These are phyloP conservation scores for Microctonus brassicae DNA, from an alignment of 2,888 invertebrate species.

Conservation along the genomic window DNA sequence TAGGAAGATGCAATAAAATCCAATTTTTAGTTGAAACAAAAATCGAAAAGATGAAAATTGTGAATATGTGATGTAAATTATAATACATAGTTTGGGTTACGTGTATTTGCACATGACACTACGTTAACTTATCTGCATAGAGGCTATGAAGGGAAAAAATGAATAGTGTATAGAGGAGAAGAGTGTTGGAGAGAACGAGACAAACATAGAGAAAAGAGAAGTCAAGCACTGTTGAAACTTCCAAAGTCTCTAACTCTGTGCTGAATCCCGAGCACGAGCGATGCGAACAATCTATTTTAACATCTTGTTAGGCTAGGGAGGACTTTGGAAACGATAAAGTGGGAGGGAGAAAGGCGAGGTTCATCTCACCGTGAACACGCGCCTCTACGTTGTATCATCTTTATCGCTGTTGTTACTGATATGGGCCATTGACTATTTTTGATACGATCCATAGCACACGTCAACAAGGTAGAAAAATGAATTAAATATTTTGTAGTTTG, in stretches of 20 bases:
- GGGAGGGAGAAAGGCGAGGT: slow-evolving; percentile 38
- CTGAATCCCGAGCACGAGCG: slow-evolving; percentile 42
- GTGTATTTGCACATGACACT: background rate
- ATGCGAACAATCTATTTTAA: slow-evolving; percentile 57
- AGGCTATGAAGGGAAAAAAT: background rate
- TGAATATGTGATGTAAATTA: background rate
- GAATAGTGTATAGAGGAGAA: background rate
- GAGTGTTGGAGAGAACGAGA: background rate
- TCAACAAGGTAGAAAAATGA: background rate
- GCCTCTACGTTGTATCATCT: slow-evolving; percentile 35
- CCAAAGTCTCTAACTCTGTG: background rate
- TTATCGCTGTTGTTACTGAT: slow-evolving; percentile 19
- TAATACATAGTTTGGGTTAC: background rate
- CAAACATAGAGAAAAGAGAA: slow-evolving; percentile 37
- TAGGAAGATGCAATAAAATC: background rate
- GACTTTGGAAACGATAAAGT: slow-evolving; percentile 11
- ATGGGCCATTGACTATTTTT: slow-evolving; percentile 6
- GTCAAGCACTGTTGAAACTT: slow-evolving; percentile 4
- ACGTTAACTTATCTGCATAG: too few relatives aligned
- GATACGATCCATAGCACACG: background rate
- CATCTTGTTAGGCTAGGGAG: slow-evolving; percentile 46
- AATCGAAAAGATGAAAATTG: background rate
- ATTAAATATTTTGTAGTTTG: background rate
- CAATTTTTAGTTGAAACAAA: background rate
- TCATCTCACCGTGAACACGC: slow-evolving; percentile 46